phyloP scores from a whole-genome alignment of 1,140 invertebrate genomes.

The Heliothis virescens region DNA sequence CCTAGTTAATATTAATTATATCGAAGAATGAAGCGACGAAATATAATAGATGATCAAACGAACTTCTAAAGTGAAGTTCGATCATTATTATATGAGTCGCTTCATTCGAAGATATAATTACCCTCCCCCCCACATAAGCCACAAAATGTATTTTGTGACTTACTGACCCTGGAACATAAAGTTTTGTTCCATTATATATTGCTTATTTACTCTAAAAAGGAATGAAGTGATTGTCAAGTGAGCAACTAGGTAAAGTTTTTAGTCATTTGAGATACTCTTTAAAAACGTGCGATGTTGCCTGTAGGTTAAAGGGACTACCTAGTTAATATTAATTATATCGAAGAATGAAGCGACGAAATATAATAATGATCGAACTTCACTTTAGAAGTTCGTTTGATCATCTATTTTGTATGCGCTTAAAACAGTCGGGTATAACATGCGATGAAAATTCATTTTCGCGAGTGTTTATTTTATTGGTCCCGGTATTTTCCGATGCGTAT shows the following conservation, averaged over 20 bases:
- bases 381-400: too few relatives aligned
- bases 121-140: constrained; percentile 7
- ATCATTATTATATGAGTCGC: constrained; percentile 56
- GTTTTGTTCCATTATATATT: too few relatives aligned
- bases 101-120: constrained; percentile 51
- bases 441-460: too few relatives aligned
- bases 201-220: too few relatives aligned
- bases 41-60: too few relatives aligned
- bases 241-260: neutral
- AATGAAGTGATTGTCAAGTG: neutral
- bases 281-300: neutral
- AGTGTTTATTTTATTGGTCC: too few relatives aligned
- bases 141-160: neutral
- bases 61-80: constrained; percentile 38
- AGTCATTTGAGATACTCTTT: neutral
- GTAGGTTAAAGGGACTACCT: neutral
- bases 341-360: constrained; percentile 49
- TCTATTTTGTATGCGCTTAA: too few relatives aligned
- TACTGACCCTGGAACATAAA: neutral
- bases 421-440: too few relatives aligned
- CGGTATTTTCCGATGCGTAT: too few relatives aligned
- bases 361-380: constrained; percentile 52
- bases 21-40: too few relatives aligned
- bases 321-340: constrained; percentile 8
- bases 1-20: too few relatives aligned